Conservation (phyloP, 2,888 invertebrate species). For the Erebia aethiops region DNA sequence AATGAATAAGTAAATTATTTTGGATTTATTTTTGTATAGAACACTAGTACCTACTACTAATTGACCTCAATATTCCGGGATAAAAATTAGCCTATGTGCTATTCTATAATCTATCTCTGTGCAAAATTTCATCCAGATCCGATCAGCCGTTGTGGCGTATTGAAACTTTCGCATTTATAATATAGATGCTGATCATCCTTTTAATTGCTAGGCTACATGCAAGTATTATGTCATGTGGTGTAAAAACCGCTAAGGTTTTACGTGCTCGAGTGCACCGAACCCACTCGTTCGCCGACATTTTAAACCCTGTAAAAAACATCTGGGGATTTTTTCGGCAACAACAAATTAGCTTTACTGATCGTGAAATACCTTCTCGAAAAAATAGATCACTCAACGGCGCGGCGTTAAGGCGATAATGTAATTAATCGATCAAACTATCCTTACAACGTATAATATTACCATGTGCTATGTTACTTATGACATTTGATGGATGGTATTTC, state of each 20-base stretch:
- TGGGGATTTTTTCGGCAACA: slow-evolving; percentile 35
- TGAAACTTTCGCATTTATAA: too few relatives aligned
- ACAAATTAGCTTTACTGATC: slow-evolving; percentile 50
- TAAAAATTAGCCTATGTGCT: too few relatives aligned
- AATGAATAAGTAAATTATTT: too few relatives aligned
- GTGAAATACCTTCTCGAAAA: slow-evolving; percentile 37
- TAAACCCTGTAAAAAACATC: slow-evolving; percentile 28
- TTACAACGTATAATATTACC: slow-evolving; percentile 25
- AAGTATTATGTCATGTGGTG: background rate
- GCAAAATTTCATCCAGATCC: too few relatives aligned
- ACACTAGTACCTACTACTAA: too few relatives aligned
- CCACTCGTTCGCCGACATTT: slow-evolving; percentile 32
- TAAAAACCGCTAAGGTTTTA: slow-evolving; percentile 27
- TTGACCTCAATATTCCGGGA: too few relatives aligned
- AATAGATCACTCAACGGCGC: slow-evolving; percentile 29
- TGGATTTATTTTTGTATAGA: too few relatives aligned
- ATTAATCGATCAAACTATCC: slow-evolving; percentile 30
- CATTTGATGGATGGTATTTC: slow-evolving; percentile 27
- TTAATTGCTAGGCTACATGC: slow-evolving; percentile 9
- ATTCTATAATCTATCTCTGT: too few relatives aligned
- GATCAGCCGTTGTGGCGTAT: too few relatives aligned
- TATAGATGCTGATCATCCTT: too few relatives aligned
- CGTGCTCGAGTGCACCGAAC: slow-evolving; percentile 32
- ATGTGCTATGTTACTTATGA: slow-evolving; percentile 6
- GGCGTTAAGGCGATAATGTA: slow-evolving; percentile 34